phyloP scores from a whole-genome alignment of 2,888 invertebrate species.

The Mythimna vitellina region DNA sequence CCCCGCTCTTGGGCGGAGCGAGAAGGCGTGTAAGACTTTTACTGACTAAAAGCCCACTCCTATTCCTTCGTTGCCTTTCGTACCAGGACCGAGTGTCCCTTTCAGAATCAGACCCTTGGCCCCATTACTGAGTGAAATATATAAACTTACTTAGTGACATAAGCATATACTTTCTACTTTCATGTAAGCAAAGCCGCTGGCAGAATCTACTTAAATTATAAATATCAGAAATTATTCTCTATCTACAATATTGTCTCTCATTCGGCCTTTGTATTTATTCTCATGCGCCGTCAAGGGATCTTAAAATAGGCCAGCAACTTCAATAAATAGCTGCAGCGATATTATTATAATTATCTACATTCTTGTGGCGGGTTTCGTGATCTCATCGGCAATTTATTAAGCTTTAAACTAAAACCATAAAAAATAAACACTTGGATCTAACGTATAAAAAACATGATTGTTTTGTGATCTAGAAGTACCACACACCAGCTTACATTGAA shows the following conservation, averaged over 20 bases:
- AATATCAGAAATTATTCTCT: constrained; percentile 1
- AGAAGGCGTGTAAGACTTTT: too few species aligned
- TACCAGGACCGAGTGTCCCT: too few species aligned
- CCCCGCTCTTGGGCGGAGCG: too few species aligned
- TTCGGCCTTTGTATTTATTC: constrained; percentile 18
- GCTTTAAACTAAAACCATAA: constrained; percentile 21
- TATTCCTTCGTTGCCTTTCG: too few species aligned
- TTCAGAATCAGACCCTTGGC: too few species aligned
- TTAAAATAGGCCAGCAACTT: constrained; percentile 33
- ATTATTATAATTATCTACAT: constrained; percentile 27
- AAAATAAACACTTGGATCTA: constrained; percentile 2
- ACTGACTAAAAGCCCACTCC: too few species aligned
- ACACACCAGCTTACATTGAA: not conserved
- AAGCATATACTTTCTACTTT: too few species aligned
- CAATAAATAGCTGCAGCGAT: constrained; percentile 31
- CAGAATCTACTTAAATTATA: constrained; percentile 10
- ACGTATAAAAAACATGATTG: constrained; percentile 1
- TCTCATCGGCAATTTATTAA: constrained; percentile 19
- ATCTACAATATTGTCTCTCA: constrained; percentile 23
- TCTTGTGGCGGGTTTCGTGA: constrained; percentile 5
- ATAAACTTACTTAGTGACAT: too few species aligned
- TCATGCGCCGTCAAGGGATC: constrained; percentile 35
- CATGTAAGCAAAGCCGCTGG: too few species aligned
- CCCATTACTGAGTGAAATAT: too few species aligned
- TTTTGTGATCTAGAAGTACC: not conserved